phyloP scores from a whole-genome alignment of 2,797 vertebrate genomes.

The Catamblyrhynchus diadema region DNA sequence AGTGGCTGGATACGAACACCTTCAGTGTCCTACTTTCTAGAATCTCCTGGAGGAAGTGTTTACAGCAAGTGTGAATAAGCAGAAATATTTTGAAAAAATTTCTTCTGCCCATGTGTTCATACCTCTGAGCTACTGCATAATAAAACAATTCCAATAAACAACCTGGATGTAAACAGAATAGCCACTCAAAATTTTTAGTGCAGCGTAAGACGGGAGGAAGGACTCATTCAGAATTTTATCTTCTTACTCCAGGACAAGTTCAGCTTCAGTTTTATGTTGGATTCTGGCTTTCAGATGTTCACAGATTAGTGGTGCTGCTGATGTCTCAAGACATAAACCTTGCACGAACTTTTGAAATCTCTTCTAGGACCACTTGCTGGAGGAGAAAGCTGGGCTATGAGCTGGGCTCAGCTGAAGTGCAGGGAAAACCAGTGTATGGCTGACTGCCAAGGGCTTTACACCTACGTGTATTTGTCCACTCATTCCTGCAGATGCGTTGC shows the following conservation, averaged over 20 bases:
- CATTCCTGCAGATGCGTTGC: neutral
- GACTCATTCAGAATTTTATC: neutral
- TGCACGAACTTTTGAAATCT: neutral
- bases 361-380: neutral
- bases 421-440: neutral
- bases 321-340: neutral
- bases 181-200: neutral
- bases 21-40: constrained; percentile 57
- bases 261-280: neutral
- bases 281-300: neutral
- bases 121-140: neutral
- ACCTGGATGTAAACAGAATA: neutral
- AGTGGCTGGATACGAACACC: constrained; percentile 33
- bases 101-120: neutral
- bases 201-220: neutral
- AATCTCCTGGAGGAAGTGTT: constrained; percentile 52
- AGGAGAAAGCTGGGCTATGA: neutral
- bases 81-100: constrained; percentile 24
- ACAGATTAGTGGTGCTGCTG: neutral
- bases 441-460: neutral
- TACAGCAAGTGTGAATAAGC: constrained; percentile 60
- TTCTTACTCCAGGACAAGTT: neutral
- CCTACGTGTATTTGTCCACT: rapidly evolving
- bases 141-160: neutral
- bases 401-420: neutral